Conservation (phyloP, 2,797 vertebrate species). For the Spheniscus humboldti region DNA sequence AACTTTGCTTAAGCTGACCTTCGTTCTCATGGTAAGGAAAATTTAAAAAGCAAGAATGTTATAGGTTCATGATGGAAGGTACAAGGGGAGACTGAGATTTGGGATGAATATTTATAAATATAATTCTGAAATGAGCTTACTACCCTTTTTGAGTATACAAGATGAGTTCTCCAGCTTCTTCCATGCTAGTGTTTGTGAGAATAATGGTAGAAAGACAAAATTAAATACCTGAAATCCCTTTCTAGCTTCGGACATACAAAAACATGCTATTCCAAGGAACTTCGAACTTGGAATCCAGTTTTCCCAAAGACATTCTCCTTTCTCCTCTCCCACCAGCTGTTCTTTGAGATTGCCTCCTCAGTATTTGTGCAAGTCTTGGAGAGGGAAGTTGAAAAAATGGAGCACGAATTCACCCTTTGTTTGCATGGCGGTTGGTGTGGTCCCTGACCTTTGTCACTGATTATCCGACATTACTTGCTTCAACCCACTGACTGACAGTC, state of each 20-base stretch:
- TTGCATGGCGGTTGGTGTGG: fast-evolving
- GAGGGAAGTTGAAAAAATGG: not conserved
- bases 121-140: not conserved
- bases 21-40: not conserved
- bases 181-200: not conserved
- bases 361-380: not conserved
- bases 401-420: not conserved
- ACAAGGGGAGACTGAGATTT: not conserved
- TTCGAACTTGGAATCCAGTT: not conserved
- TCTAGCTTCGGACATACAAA: not conserved
- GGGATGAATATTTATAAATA: not conserved
- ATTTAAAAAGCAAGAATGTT: not conserved
- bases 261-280: not conserved
- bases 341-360: not conserved
- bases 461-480: not conserved
- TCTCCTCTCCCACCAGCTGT: not conserved
- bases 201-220: not conserved
- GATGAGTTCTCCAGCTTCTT: not conserved
- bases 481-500: not conserved
- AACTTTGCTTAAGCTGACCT: not conserved
- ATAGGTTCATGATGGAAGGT: not conserved
- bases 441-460: not conserved
- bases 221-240: not conserved
- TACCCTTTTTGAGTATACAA: not conserved
- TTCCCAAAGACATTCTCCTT: not conserved